These are phyloP conservation scores for Apis cerana DNA, from an alignment of 1,140 invertebrate genomes.

Conservation along the genomic window DNA sequence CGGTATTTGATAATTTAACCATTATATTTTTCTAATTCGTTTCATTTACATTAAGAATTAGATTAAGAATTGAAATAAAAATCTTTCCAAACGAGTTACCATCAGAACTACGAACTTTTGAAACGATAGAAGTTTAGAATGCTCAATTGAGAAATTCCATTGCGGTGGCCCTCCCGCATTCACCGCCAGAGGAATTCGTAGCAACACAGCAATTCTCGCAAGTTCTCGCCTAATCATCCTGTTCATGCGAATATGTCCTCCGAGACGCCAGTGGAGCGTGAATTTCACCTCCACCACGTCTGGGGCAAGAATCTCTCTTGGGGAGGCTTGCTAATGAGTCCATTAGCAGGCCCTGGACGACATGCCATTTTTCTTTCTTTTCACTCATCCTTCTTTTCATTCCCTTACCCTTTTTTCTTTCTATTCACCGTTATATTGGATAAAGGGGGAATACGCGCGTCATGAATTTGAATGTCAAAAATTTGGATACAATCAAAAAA, in stretches of 20 bases:
- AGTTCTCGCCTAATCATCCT: slow-evolving; percentile 2
- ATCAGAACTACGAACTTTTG: too few relatives aligned
- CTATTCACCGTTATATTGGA: too few relatives aligned
- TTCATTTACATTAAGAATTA: too few relatives aligned
- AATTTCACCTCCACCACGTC: not conserved
- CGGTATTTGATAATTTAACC: too few relatives aligned
- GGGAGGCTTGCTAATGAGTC: slow-evolving; percentile 1
- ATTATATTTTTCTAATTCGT: too few relatives aligned
- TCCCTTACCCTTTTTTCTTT: not conserved
- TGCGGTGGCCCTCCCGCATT: not conserved
- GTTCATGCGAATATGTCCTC: not conserved
- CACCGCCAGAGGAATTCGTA: not conserved
- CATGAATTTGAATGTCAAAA: too few relatives aligned
- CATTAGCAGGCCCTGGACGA: not conserved
- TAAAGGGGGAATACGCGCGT: too few relatives aligned
- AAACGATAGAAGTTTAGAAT: too few relatives aligned
- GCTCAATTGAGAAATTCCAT: not conserved
- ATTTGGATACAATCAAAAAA: too few relatives aligned
- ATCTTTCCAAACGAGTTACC: too few relatives aligned
- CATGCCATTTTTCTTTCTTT: not conserved
- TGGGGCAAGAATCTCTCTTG: not conserved
- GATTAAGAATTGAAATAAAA: too few relatives aligned
- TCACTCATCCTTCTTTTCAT: not conserved
- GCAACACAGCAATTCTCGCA: not conserved
- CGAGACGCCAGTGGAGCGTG: not conserved